Conservation (phyloP, 2,113 vertebrate species). For the Cyphomyrus plagiostoma region DNA sequence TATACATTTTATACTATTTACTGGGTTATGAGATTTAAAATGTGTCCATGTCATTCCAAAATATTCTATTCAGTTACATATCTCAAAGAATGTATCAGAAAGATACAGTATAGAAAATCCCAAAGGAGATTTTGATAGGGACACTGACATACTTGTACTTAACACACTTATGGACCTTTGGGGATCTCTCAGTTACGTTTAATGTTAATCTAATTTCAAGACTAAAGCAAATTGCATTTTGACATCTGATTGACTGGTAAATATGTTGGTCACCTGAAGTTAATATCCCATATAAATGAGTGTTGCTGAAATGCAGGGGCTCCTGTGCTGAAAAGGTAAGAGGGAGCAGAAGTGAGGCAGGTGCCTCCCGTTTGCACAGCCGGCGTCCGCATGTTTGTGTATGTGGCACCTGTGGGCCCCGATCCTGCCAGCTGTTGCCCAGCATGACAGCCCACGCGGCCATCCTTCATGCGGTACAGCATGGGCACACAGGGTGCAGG, state of each 20-base stretch:
- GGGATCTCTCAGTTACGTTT: neutral
- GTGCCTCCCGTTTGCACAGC: neutral
- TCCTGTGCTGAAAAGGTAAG: neutral
- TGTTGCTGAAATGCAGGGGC: neutral
- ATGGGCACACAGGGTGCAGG: conserved; percentile 8
- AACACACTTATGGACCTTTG: neutral
- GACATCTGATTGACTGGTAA: neutral
- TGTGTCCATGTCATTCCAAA: neutral
- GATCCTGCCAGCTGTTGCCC: conserved; percentile 40
- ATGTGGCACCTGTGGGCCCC: conserved; percentile 36
- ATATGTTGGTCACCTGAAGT: neutral
- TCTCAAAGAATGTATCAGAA: neutral
- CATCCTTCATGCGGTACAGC: conserved; percentile 17
- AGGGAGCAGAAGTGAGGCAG: conserved; percentile 7
- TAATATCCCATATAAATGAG: neutral
- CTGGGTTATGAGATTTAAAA: neutral
- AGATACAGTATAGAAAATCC: neutral
- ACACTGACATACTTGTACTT: neutral
- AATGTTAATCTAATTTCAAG: neutral
- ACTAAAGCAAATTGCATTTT: neutral
- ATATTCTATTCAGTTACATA: neutral
- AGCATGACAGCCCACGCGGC: neutral
- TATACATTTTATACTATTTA: neutral
- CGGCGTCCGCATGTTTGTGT: conserved; percentile 5
- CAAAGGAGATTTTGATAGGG: neutral